Conservation (phyloP, 2,113 vertebrate species). For the cat (Felis catus) region F.catus_Fca126_mat1.0 CM031419.1:184369001-184369500, state of each 20-base stretch:
- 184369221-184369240: background rate
- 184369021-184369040: slow-evolving; percentile 41
- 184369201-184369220: background rate
- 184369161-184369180: background rate
- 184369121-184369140: accelerated
- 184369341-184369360: background rate
- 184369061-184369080: background rate
- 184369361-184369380: background rate
- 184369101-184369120: background rate
- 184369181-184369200: background rate
- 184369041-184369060: slow-evolving; percentile 40
- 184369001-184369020: slow-evolving; percentile 10
- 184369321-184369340: background rate
- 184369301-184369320: background rate
- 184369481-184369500: background rate
- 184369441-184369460: background rate
- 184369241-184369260: background rate
- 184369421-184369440: background rate
- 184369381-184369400: background rate
- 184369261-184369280: background rate
- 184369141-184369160: background rate
- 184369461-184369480: background rate
- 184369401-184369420: background rate
- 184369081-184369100: background rate
- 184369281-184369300: background rate